Evolutionary conservation across 1,140 invertebrate genomes (phyloP).

Genomic region (Drosophila bifasciata): DNA sequence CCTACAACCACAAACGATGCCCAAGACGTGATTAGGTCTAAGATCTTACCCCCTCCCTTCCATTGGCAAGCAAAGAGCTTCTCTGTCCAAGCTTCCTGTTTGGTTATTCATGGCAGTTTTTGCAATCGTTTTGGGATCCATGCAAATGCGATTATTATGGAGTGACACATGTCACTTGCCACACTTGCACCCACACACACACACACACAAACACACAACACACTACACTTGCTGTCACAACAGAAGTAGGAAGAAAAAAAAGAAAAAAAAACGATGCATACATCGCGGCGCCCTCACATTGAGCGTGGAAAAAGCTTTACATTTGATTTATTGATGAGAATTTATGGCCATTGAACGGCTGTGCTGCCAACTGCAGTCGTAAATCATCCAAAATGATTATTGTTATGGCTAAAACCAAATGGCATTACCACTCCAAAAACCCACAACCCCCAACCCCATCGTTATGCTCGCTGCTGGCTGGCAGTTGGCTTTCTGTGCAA

Average conservation of each 20-base stretch:
- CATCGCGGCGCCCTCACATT: slow-evolving; percentile 27
- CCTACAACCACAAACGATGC: slow-evolving; percentile 13
- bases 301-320: slow-evolving; percentile 24
- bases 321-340: slow-evolving; percentile 79
- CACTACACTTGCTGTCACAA: slow-evolving; percentile 10
- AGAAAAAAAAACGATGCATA: slow-evolving; percentile 23
- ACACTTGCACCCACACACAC: slow-evolving; percentile 20
- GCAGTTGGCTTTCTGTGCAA: too few relatives aligned
- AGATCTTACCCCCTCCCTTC: slow-evolving; percentile 54
- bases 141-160: slow-evolving; percentile 55
- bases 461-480: slow-evolving; percentile 1
- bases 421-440: slow-evolving; percentile 18
- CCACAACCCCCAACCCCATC: not conserved
- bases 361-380: slow-evolving; percentile 54
- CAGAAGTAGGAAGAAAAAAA: not conserved
- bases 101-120: slow-evolving; percentile 51
- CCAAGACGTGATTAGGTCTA: slow-evolving; percentile 77
- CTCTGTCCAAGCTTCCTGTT: slow-evolving; percentile 64
- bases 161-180: slow-evolving; percentile 58
- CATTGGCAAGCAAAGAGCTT: slow-evolving; percentile 62
- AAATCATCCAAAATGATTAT: slow-evolving; percentile 71
- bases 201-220: slow-evolving; percentile 23
- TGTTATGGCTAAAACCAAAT: slow-evolving; percentile 46
- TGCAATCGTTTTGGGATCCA: slow-evolving; percentile 23
- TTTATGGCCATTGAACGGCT: slow-evolving; percentile 67